Conservation (phyloP, 1,140 invertebrate genomes). For the Lucilia cuprina region DNA sequence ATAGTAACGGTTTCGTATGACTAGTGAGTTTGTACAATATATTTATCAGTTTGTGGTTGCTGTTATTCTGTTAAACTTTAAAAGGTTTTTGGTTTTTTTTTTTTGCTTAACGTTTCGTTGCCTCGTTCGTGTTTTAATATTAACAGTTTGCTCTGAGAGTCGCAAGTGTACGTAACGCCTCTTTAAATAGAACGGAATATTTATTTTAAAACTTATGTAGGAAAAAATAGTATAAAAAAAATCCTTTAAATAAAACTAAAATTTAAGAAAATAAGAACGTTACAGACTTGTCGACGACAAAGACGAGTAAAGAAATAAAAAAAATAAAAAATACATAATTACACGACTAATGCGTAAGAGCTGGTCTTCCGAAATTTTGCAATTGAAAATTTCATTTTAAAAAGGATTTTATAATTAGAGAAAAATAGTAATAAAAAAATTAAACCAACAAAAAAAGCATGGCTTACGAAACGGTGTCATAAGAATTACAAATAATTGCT, state of each 20-base stretch:
- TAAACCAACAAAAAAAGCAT: background rate
- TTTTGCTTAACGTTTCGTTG: too few relatives aligned
- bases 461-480: constrained; percentile 7
- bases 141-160: constrained; percentile 7
- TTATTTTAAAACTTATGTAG: background rate
- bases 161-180: background rate
- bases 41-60: too few relatives aligned
- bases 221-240: background rate
- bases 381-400: background rate
- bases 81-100: too few relatives aligned
- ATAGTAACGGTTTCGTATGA: too few relatives aligned
- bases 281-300: background rate
- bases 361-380: background rate
- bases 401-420: background rate
- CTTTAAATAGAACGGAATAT: background rate
- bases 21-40: too few relatives aligned
- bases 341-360: background rate
- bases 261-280: constrained; percentile 11
- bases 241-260: background rate
- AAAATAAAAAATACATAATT: background rate
- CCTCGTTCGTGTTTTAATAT: background rate
- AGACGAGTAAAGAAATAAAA: background rate
- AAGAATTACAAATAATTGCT: background rate
- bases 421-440: background rate
- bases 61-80: too few relatives aligned